These are phyloP conservation scores for Sminthurinus aureus DNA, from an alignment of 2,888 invertebrate genomes.

Conservation along the genomic window DNA sequence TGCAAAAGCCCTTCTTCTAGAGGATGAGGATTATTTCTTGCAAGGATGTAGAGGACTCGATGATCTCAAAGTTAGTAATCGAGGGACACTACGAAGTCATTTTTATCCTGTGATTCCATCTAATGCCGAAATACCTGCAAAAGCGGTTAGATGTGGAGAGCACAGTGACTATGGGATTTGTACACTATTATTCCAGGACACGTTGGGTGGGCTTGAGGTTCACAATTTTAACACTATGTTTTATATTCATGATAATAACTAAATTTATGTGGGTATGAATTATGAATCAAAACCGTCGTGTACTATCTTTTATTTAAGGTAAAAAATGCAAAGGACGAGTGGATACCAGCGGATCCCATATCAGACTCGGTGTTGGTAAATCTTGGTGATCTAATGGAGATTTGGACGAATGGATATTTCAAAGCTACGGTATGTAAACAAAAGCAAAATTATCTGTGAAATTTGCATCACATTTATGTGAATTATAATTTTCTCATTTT, in stretches of 20 bases:
- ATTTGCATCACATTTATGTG: too few species aligned
- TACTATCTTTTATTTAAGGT: constrained; percentile 67
- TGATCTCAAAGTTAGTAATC: neutral
- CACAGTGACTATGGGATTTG: neutral
- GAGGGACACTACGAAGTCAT: neutral
- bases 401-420: constrained; percentile 76
- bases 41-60: neutral
- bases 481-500: neutral
- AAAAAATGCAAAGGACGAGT: constrained; percentile 72
- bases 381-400: constrained; percentile 76
- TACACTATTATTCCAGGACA: neutral
- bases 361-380: constrained; percentile 80
- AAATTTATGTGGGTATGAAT: too few species aligned
- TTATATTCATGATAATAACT: too few species aligned
- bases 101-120: neutral
- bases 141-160: neutral
- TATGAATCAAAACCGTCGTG: neutral
- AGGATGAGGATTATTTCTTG: neutral
- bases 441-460: neutral
- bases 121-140: neutral
- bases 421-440: constrained; percentile 69
- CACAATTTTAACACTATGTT: too few species aligned
- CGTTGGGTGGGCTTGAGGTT: neutral
- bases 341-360: constrained; percentile 77
- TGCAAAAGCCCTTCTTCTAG: neutral